Evolutionary conservation across 2,113 vertebrate species (phyloP), one percentile per base, ranked within the genome.

Genomic region (Pelmatolapia mariae): DNA sequence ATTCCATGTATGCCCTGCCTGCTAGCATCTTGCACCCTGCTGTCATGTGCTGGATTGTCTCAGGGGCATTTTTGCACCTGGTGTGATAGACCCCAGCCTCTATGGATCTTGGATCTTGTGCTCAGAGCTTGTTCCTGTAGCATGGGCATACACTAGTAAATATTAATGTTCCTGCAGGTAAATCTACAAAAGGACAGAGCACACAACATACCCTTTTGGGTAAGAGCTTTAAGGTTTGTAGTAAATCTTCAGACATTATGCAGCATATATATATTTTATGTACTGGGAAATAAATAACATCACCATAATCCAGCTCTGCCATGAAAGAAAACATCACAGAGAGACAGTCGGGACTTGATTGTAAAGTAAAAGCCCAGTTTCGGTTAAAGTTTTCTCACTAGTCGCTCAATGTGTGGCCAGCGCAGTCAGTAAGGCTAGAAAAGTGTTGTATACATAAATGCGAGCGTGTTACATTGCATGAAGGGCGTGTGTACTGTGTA

Each of bases 131-230:
- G n/a, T 22, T 54, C 52, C n/a, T 54, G 36, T 24, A 24, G 12
- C 11, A 40, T 1, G n/a, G 8, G n/a, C 38, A 38, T 68, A 38
- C 0, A 38, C 19, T 38, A 13, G 61, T 71, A 16, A 26, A 73
- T 73, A 45, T 45, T 24, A 73, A 45, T 18, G 4, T 47, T 18
- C 40, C 22, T 2, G 40, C 9, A 47, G 68, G 22, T 18, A 47
- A 26, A 18, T 29, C 40, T 29, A 29, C 68, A 47, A 76, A 18
- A 10, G 13, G 38, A 45, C 68, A 16, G 24, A 47, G 40, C 15
- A 18, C 40, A 47, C 8, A 0, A 13, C 22, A 40, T 68, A 26
- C 0, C 0, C 2, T 45, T 26, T 45, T 47, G 1, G 15, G 40
- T 73, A 73, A 29, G 15, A 29, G 15, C 68, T 73, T 45, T 73